Base-by-base conservation (phyloP, 2,888 invertebrate genomes). In the Heliconius erato region DNA sequence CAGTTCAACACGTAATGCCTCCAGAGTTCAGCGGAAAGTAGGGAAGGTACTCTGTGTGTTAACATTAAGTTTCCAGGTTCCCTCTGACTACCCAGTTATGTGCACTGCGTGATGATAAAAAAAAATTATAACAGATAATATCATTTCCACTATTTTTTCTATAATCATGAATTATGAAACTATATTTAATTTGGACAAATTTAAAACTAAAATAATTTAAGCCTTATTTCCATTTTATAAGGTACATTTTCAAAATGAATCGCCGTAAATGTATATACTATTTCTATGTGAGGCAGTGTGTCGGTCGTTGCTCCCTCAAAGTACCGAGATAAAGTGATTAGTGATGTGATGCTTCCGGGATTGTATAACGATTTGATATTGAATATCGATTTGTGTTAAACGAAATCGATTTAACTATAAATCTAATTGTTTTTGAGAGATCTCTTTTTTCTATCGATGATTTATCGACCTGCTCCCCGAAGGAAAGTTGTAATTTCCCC, bases 241-340 rank as follows among this genome's bases (percentile, higher is more conserved):
- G 40, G 26, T 68, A 11, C 40, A 65, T 71, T 65, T 81, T 67
- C 23, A n/a, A 54, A 79, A 40, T 35, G 35, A 35, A 63, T 14
- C 14, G 14, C 4, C 0, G 11, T n/a, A 76, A 76, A 76, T 76
- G 35, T 76, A 67, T 74, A 82, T 74, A 71, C 54, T 59, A 68
- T 59, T 79, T 69, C 69, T 91, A 95, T 94, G 89, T 95, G 89
- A 91, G 95, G 93, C 95, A 95, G 92, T 95, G 91, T 94, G 95
- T 86, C 94, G 95, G 92, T 86, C 93, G 86, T 89, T 92, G 94
- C 94, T 92, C 93, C 89, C 88, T 87, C 87, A 93, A 94, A 93
- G 91, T 90, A 91, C 88, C 84, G 79, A 76, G 69, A 59, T 79
- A 79, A 63, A 49, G 72, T 71, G 83, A 74, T 80, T 79, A 85